phyloP scores from a whole-genome alignment of 1,140 invertebrate species.

The Coenobita brevimanus region DNA sequence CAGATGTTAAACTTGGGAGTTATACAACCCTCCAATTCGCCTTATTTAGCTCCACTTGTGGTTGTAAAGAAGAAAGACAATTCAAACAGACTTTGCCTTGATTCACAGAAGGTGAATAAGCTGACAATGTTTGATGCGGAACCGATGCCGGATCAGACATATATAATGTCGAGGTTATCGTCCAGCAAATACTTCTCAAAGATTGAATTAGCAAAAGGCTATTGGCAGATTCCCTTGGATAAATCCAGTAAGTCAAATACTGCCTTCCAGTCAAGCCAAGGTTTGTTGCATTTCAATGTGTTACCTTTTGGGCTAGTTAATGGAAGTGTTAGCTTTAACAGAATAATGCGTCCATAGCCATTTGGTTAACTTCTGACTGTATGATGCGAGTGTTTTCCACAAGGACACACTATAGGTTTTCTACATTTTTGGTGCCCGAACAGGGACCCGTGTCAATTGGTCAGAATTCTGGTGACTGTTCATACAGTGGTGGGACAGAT shows the following conservation, averaged over 20 bases:
- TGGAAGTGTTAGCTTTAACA: neutral
- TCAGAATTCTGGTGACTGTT: no score
- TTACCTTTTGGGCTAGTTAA: constrained; percentile 2
- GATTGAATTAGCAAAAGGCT: neutral
- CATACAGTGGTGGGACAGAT: no score
- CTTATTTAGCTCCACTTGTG: no score
- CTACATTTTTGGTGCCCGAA: no score
- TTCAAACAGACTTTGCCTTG: neutral
- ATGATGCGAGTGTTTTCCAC: no score
- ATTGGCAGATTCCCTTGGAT: neutral
- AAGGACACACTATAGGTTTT: no score
- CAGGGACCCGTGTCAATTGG: no score
- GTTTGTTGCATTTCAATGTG: neutral
- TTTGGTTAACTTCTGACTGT: no score
- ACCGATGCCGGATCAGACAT: neutral
- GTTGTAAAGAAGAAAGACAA: neutral
- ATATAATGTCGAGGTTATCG: neutral
- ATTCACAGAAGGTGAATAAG: constrained; percentile 5
- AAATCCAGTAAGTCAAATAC: neutral
- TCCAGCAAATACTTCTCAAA: neutral
- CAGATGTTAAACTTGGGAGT: neutral
- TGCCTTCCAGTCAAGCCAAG: neutral
- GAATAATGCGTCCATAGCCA: neutral
- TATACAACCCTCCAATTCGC: neutral
- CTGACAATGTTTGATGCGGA: neutral